Conservation (phyloP, 2,888 invertebrate species). For the Apoda limacodes region DNA sequence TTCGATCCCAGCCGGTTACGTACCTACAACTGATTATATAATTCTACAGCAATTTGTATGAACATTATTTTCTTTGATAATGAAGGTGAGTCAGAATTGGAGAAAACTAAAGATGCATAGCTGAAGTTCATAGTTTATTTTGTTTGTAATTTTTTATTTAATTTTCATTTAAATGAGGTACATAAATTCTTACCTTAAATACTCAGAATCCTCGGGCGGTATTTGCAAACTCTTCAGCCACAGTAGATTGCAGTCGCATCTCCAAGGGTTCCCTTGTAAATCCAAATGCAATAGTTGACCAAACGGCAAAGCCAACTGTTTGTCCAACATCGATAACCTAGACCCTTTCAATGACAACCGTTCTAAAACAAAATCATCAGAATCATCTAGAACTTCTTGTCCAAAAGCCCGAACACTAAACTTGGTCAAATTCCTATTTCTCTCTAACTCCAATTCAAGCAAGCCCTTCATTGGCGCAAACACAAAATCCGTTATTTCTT, state of each 20-base stretch:
- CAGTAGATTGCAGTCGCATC: conserved; percentile 71
- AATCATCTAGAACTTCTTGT: conserved; percentile 38
- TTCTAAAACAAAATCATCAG: conserved; percentile 52
- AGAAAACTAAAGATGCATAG: no score
- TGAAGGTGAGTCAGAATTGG: no score
- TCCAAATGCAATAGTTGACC: conserved; percentile 56
- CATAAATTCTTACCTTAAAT: conserved; percentile 63
- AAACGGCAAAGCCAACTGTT: conserved; percentile 49
- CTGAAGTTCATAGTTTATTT: no score
- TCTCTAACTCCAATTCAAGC: conserved; percentile 59
- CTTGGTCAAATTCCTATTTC: conserved; percentile 61
- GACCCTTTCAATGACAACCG: conserved; percentile 58
- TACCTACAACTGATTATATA: no score
- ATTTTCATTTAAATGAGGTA: no score
- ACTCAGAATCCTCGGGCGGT: conserved; percentile 40
- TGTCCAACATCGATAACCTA: conserved; percentile 43
- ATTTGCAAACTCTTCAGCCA: conserved; percentile 62
- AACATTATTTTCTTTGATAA: no score
- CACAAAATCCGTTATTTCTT: conserved; percentile 60
- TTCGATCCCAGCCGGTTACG: no score
- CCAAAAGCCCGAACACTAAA: conserved; percentile 60
- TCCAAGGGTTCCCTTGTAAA: conserved; percentile 73
- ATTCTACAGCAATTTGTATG: no score
- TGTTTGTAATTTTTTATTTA: no score
- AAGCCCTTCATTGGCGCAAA: conserved; percentile 67